phyloP scores from a whole-genome alignment of 1,140 invertebrate species.

The Agrypnia vestita region DNA sequence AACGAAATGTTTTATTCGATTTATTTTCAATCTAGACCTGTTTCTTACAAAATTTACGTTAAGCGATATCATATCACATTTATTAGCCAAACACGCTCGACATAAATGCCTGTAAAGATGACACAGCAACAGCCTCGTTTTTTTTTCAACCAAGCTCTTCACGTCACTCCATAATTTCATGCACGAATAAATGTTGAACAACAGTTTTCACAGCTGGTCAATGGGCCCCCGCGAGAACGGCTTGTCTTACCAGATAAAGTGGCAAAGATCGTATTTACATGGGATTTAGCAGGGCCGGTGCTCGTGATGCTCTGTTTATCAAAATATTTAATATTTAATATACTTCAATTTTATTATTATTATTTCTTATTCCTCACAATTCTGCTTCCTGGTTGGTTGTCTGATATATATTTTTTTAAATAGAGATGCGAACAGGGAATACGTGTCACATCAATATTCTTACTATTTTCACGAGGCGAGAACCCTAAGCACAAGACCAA shows the following conservation, averaged over 20 bases:
- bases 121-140: neutral
- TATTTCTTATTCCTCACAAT: too few relatives aligned
- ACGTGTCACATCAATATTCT: too few relatives aligned
- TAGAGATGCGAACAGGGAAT: too few relatives aligned
- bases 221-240: constrained; percentile 24
- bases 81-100: neutral
- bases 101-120: constrained; percentile 6
- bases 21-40: too few relatives aligned
- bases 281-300: neutral
- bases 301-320: neutral
- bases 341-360: too few relatives aligned
- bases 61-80: neutral
- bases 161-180: constrained; percentile 4
- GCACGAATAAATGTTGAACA: constrained; percentile 11
- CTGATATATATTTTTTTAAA: too few relatives aligned
- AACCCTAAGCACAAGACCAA: too few relatives aligned
- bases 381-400: too few relatives aligned
- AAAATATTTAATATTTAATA: neutral
- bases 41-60: constrained; percentile 12
- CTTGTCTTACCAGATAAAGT: constrained; percentile 16
- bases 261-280: neutral
- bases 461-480: too few relatives aligned
- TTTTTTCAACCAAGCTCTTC: neutral
- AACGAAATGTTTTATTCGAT: too few relatives aligned
- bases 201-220: constrained; percentile 24